Evolutionary conservation across 2,797 vertebrate genomes (phyloP).

Genomic region (Tachyglossus aculeatus): DNA sequence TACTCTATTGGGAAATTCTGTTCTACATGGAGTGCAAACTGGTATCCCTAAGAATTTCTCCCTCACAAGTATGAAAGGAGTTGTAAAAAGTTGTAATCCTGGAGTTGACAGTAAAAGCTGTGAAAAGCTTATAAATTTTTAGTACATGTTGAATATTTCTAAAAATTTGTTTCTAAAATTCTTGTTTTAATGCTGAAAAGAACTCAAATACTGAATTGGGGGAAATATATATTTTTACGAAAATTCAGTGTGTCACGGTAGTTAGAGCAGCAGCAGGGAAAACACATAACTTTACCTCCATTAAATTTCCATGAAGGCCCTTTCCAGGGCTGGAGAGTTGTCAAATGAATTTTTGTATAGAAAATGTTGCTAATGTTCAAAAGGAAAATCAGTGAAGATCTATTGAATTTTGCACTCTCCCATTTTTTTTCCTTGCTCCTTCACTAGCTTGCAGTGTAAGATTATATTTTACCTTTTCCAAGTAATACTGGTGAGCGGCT

Average conservation of each 20-base stretch:
- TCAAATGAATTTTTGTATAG: conserved; percentile 28
- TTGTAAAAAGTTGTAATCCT: conserved; percentile 23
- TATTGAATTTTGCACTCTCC: conserved; percentile 22
- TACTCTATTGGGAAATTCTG: no score
- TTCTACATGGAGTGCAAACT: no score
- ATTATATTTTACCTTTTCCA: conserved; percentile 63
- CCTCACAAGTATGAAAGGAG: conserved; percentile 17
- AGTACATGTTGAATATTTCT: conserved; percentile 34
- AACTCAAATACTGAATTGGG: conserved; percentile 31
- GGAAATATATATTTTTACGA: conserved; percentile 42
- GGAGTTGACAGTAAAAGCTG: conserved; percentile 23
- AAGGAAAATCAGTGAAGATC: conserved; percentile 6
- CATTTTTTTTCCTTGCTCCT: conserved; percentile 36
- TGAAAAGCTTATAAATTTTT: conserved; percentile 34
- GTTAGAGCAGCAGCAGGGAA: neutral
- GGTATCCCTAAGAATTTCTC: no score
- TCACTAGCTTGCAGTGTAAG: conserved; percentile 54
- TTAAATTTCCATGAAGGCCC: neutral
- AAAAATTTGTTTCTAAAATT: conserved; percentile 35
- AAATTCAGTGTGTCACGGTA: conserved; percentile 3
- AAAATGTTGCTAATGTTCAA: conserved; percentile 12
- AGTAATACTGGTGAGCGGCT: conserved; percentile 52
- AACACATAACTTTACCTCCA: conserved; percentile 37
- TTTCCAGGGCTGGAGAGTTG: conserved; percentile 5
- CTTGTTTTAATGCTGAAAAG: conserved; percentile 17